Percentiles rank a stretch among this genome's conserved stretches.
Evolutionary conservation across 2,888 invertebrate species (phyloP).

Genomic region (Trisateles emortualis): DNA sequence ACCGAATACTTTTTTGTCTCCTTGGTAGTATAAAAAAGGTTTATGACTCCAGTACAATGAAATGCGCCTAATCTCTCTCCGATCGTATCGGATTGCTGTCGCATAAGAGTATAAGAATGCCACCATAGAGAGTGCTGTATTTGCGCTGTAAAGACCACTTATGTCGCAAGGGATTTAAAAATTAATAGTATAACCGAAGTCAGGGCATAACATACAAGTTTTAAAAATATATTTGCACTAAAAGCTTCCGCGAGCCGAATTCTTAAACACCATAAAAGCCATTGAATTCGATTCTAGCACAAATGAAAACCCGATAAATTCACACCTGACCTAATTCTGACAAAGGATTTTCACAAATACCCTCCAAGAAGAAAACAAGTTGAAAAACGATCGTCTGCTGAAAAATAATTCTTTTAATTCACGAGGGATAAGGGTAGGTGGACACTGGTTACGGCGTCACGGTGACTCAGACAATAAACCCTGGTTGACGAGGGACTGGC

Average conservation of each 20-base stretch:
- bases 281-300: slow-evolving; percentile 7
- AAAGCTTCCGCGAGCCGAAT: not conserved
- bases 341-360: slow-evolving; percentile 19
- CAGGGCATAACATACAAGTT: slow-evolving; percentile 1
- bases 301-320: slow-evolving; percentile 13
- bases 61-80: too few relatives aligned
- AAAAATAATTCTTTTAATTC: slow-evolving; percentile 44
- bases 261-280: not conserved
- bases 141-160: too few relatives aligned
- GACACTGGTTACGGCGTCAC: slow-evolving; percentile 26
- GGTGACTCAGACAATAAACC: slow-evolving; percentile 47
- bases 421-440: slow-evolving; percentile 35
- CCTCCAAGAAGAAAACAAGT: slow-evolving; percentile 18
- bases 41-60: too few relatives aligned
- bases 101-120: too few relatives aligned
- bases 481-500: slow-evolving; percentile 45
- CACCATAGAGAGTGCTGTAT: too few relatives aligned
- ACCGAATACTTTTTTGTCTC: too few relatives aligned
- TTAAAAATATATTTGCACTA: not conserved
- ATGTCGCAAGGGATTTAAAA: too few relatives aligned
- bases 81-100: too few relatives aligned
- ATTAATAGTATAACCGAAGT: too few relatives aligned
- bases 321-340: slow-evolving; percentile 16
- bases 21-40: too few relatives aligned
- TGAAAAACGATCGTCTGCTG: slow-evolving; percentile 28